Base-by-base conservation (phyloP, 2,888 invertebrate species). In the Scaptodrosophila latifasciaeformis region DNA sequence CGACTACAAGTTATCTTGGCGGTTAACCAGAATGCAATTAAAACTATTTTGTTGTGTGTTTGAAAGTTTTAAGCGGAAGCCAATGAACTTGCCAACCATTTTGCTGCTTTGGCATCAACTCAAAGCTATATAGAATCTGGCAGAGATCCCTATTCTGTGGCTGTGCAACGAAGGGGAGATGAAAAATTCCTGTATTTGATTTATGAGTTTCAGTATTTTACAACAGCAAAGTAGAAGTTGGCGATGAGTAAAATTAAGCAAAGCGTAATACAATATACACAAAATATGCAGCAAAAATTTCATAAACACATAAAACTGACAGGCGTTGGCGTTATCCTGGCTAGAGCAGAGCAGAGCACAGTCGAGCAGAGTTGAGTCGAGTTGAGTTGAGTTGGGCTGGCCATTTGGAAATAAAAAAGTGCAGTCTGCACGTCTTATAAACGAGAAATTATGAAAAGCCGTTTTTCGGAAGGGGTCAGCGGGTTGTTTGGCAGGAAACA, bases 241-340 rank as follows among this genome's bases (percentile, higher is more conserved):
- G 30, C 37, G 15, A 17, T 37, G 7, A 21, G 57, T 56, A 62
- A 72, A 75, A 72, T 71, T 72, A 78, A 75, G 70, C 69, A 71
- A 67, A 66, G 63, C 71, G 63, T 68, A 67, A 70, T 70, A 75
- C 62, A 77, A 67, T 66, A 68, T 57, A 67, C 39, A 72, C 77
- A 77, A 78, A 74, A 80, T 77, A 74, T 68, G 77, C 77, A 65
- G 75, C 59, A 64, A 67, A 80, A 75, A 79, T 64, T 75, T 70
- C 77, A 77, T 77, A 80, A 75, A 70, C 78, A 75, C 61, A 70
- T 80, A 74, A 80, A 77, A 62, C 76, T 75, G 72, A 78, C 72
- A 68, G 62, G 59, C 53, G 13, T 6, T 1, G 24, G 19, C 6
- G 2, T 18, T 12, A 6, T 0, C 1, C 9, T n/a, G 31, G n/a